Conservation (phyloP, 2,113 vertebrate genomes). For the Synchiropus splendidus region DNA sequence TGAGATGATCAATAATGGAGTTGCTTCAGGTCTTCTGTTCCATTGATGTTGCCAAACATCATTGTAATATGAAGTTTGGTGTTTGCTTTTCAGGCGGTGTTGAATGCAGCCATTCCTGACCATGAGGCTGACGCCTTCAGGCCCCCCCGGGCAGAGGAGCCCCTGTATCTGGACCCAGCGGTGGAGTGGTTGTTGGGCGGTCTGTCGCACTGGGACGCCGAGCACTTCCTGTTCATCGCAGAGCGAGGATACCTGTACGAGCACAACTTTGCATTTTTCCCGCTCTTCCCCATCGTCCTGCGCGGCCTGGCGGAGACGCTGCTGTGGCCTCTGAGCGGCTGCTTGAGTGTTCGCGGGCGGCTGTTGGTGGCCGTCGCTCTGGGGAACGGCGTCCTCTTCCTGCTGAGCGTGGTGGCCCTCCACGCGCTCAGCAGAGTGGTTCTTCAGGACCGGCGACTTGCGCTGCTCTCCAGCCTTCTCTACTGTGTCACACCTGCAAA, state of each 20-base stretch:
- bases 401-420: slow-evolving; percentile 70
- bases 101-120: slow-evolving; percentile 85
- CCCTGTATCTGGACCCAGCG: slow-evolving; percentile 56
- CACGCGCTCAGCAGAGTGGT: slow-evolving; percentile 71
- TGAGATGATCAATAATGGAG: too few relatives aligned
- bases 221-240: slow-evolving; percentile 93
- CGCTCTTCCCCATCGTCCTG: slow-evolving; percentile 76
- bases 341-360: slow-evolving; percentile 71
- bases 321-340: slow-evolving; percentile 64
- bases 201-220: slow-evolving; percentile 86
- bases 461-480: slow-evolving; percentile 76
- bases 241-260: slow-evolving; percentile 88
- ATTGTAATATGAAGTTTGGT: too few relatives aligned
- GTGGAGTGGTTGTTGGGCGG: slow-evolving; percentile 79
- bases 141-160: slow-evolving; percentile 67
- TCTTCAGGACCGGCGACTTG: slow-evolving; percentile 64
- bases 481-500: slow-evolving; percentile 85
- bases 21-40: too few relatives aligned
- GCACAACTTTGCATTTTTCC: slow-evolving; percentile 93
- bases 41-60: too few relatives aligned
- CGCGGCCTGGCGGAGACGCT: slow-evolving; percentile 48
- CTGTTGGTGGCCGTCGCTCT: slow-evolving; percentile 73
- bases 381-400: slow-evolving; percentile 69
- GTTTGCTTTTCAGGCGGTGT: slow-evolving; percentile 65
- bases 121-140: slow-evolving; percentile 87